Percentiles rank a stretch among this genome's conserved stretches.
phyloP scores from a whole-genome alignment of 2,113 vertebrate genomes.

The Cygnus buccinator region DNA sequence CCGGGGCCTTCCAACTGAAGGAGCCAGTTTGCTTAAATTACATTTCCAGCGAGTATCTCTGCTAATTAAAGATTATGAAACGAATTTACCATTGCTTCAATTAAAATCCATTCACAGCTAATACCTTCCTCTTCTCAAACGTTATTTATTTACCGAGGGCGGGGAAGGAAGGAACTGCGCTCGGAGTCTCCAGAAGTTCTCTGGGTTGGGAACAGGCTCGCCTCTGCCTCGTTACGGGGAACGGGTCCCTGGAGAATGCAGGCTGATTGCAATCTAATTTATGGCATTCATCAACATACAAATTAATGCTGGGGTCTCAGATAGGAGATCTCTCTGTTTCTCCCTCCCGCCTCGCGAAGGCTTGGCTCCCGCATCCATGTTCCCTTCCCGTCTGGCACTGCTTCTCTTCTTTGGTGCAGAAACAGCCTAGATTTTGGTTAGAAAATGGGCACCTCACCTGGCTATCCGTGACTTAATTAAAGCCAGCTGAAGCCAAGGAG shows the following conservation, averaged over 20 bases:
- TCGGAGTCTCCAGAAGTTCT: constrained; percentile 46
- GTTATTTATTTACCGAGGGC: constrained; percentile 45
- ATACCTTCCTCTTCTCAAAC: constrained; percentile 52
- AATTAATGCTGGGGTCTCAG: constrained; percentile 64
- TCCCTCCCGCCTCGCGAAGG: background rate
- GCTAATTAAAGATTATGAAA: constrained; percentile 61
- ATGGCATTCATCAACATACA: constrained; percentile 77
- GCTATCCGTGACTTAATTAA: background rate
- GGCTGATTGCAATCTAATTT: constrained; percentile 75
- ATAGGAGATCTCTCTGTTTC: constrained; percentile 45
- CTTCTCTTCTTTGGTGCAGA: background rate
- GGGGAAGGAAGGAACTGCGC: background rate
- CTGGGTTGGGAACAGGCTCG: constrained; percentile 47
- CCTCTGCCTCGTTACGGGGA: constrained; percentile 59
- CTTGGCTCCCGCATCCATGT: background rate
- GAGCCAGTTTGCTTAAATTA: constrained; percentile 32
- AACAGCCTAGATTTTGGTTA: background rate
- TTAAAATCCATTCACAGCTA: constrained; percentile 68
- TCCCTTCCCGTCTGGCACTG: background rate
- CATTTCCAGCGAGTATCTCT: background rate
- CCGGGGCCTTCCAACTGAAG: background rate
- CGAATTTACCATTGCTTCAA: constrained; percentile 49
- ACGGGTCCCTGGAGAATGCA: constrained; percentile 62
- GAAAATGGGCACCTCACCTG: background rate
- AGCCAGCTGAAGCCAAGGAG: background rate